A percentile compares a stretch with the other conserved stretches of the same genome.
phyloP scores from a whole-genome alignment of 37 sponge, comb jelly and placozoan genomes.

The Petrosia ficiformis region DNA sequence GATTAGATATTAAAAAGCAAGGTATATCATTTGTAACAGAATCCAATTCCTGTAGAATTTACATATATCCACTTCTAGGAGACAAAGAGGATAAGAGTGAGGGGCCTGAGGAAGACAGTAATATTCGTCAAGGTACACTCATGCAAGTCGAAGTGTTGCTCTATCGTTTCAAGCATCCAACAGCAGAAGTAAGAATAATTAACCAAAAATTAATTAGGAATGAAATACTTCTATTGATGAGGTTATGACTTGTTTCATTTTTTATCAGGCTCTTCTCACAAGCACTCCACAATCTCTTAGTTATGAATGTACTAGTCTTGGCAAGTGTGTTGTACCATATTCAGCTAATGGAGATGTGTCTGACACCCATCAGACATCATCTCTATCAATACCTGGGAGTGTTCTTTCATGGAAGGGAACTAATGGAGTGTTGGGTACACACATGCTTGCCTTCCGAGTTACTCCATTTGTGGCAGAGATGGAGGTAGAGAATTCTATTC shows the following conservation, averaged over 20 bases:
- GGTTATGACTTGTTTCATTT: background rate
- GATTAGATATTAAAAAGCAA: conserved; percentile 18
- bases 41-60: background rate
- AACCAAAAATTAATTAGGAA: too few relatives aligned
- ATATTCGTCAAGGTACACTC: too few relatives aligned
- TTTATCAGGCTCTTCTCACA: conserved; percentile 1
- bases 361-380: background rate
- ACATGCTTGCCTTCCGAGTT: conserved; percentile 42
- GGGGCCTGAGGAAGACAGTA: too few relatives aligned
- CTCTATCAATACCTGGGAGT: conserved; percentile 43
- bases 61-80: background rate
- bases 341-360: background rate
- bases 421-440: conserved; percentile 7
- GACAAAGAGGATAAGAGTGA: too few relatives aligned
- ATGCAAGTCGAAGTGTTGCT: conserved; percentile 50
- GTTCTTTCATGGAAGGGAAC: conserved; percentile 28
- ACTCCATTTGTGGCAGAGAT: background rate
- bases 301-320: conserved; percentile 25
- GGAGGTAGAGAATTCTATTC: background rate
- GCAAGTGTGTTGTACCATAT: conserved; percentile 18
- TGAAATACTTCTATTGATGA: too few relatives aligned
- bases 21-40: background rate
- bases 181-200: conserved; percentile 8
- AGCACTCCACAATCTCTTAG: background rate
- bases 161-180: conserved; percentile 34